Conservation (phyloP, 2,797 vertebrate genomes). For the Phalanger gymnotis region DNA sequence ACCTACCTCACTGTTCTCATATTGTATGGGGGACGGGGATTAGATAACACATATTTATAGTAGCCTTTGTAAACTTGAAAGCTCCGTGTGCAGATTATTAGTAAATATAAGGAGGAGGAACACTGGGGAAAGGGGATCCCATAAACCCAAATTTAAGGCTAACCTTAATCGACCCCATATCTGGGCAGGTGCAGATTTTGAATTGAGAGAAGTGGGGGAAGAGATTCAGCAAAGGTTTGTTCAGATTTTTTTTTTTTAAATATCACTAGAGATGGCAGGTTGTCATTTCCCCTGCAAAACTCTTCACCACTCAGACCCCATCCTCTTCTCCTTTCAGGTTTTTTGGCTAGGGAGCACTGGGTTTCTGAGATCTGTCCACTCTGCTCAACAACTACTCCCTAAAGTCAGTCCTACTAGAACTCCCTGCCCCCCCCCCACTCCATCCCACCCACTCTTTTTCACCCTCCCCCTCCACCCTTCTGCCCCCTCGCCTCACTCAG, state of each 20-base stretch:
- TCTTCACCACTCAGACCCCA: not conserved
- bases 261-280: not conserved
- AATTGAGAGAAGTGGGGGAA: not conserved
- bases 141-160: not conserved
- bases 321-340: not conserved
- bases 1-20: not conserved
- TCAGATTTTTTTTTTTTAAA: not conserved
- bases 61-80: not conserved
- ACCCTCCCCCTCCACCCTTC: not conserved
- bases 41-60: not conserved
- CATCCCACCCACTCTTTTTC: too few relatives aligned
- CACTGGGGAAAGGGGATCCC: not conserved
- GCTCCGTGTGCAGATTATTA: not conserved
- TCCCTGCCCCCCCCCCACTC: not conserved
- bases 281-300: not conserved
- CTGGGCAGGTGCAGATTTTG: not conserved
- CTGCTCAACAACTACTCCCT: not conserved
- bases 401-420: too few relatives aligned
- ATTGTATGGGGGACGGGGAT: not conserved
- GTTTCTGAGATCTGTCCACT: not conserved
- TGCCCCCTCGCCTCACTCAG: too few relatives aligned
- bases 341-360: not conserved
- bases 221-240: not conserved
- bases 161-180: not conserved
- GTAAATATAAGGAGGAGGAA: not conserved